Evolutionary conservation across 2,888 invertebrate species (phyloP), one percentile per base, ranked within the genome.

Genomic region (Macrosiphum euphorbiae): DNA sequence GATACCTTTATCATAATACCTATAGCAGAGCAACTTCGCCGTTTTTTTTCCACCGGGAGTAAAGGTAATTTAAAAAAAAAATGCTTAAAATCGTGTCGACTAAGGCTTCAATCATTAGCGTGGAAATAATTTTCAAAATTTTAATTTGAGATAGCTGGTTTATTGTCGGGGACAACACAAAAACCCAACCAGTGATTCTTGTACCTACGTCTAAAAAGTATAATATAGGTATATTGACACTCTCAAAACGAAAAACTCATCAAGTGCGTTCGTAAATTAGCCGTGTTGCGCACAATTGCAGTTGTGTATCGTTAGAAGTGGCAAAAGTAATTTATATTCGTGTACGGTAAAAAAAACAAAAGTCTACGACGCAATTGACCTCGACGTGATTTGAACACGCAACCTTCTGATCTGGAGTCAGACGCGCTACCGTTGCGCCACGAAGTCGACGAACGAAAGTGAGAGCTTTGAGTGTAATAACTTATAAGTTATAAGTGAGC

Each of bases 331-430:
- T 85, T 85, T 26, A 85, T 44, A 44, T 11, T 85, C 44, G 44
- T 26, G 44, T 44, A 11, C 26, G 3, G 10, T 11, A 28, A 47
- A 85, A 44, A 44, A 86, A 86, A 26, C 28, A 13, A 86, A 44
- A 86, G 5, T 28, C 7, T 78, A 78, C 8, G 20, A 35, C 26
- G 8, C 11, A 2, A 58, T n/a, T 98, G 98, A 98, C 98, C 98
- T 98, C 98, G 98, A 98, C 98, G 98, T 98, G 98, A 98, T 98
- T 98, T 98, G 98, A 98, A 98, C 98, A 98, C 98, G 98, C 98
- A 98, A 98, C 98, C 98, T 98, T 98, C 98, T 98, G 98, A 98
- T 98, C 98, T 98, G 98, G 98, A 98, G 98, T 98, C 98, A 98
- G 98, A 98, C 98, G 98, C 98, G 98, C 98, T 98, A 98, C 98